Evolutionary conservation across 2,888 invertebrate genomes (phyloP), one percentile per base, ranked within the genome.

Genomic region (Brachylomia viminalis): DNA sequence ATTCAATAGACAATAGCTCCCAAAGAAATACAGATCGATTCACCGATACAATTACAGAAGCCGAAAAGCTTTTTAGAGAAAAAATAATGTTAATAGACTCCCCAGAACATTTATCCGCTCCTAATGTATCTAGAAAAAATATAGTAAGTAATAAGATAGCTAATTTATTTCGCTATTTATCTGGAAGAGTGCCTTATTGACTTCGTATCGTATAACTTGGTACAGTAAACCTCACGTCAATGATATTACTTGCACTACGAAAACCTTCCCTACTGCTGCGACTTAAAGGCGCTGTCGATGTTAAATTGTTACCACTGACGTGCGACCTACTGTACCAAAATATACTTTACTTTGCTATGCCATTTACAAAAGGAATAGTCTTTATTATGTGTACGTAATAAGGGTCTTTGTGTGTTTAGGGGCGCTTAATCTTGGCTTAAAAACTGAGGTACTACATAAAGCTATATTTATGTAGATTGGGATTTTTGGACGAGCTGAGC

Each of bases 341-440:
- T 11, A 84, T 84, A 81, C 77, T 84, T 61, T 72, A 49, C 58
- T 80, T 47, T 30, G 11, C 59, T 64, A 27, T 56, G 8, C 17
- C 27, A 30, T 45, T 66, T 72, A 82, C 77, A 83, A 84, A 80
- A 72, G 81, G 64, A 67, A 72, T 75, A 56, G 2, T 54, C 47
- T 77, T n/a, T 71, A 73, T 76, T 67, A 68, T 61, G 47, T 56
- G 54, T 62, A 65, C 45, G 33, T 73, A 45, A 80, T 83, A 80
- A 65, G 68, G 70, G 67, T 77, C 68, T 79, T 45, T 77, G 81
- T 84, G 64, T 80, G 64, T 80, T 83, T 83, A 83, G 82, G 71
- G 49, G 49, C 42, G 68, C 65, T 64, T 80, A 83, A 73, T 73
- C 67, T 80, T 67, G 68, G 79, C 84, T 79, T 75, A 79, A 79